Evolutionary conservation across 2,888 invertebrate species (phyloP).

Genomic region (Cyclophora punctaria): DNA sequence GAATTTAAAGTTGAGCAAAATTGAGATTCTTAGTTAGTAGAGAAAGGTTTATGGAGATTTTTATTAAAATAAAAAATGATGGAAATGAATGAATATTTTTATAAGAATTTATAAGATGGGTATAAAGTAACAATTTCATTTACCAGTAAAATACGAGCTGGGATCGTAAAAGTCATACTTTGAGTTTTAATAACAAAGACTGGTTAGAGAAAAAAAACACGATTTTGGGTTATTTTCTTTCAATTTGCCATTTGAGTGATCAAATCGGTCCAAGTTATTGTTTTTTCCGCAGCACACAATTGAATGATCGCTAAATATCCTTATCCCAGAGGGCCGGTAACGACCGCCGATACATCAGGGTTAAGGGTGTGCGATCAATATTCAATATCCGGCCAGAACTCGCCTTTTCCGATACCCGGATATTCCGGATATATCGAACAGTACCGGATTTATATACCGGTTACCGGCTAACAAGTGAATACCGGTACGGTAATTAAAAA

Average conservation of each 20-base stretch:
- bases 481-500: constrained; percentile 16
- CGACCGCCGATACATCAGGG: constrained; percentile 64
- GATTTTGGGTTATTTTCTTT: too few relatives aligned
- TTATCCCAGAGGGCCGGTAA: constrained; percentile 53
- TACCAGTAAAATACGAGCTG: too few relatives aligned
- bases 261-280: constrained; percentile 14
- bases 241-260: not conserved
- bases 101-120: too few relatives aligned
- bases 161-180: too few relatives aligned
- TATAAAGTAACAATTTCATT: too few relatives aligned
- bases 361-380: constrained; percentile 72
- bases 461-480: constrained; percentile 20
- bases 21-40: not conserved
- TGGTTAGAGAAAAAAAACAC: too few relatives aligned
- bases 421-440: constrained; percentile 49
- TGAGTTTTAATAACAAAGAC: too few relatives aligned
- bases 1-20: not conserved
- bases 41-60: too few relatives aligned
- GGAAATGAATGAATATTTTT: too few relatives aligned
- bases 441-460: constrained; percentile 39
- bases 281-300: constrained; percentile 33
- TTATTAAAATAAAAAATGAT: too few relatives aligned
- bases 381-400: constrained; percentile 72
- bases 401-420: constrained; percentile 67
- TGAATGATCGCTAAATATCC: constrained; percentile 58